These are phyloP conservation scores for Brachypterus glaber DNA, from an alignment of 2,888 invertebrate genomes.

Conservation along the genomic window DNA sequence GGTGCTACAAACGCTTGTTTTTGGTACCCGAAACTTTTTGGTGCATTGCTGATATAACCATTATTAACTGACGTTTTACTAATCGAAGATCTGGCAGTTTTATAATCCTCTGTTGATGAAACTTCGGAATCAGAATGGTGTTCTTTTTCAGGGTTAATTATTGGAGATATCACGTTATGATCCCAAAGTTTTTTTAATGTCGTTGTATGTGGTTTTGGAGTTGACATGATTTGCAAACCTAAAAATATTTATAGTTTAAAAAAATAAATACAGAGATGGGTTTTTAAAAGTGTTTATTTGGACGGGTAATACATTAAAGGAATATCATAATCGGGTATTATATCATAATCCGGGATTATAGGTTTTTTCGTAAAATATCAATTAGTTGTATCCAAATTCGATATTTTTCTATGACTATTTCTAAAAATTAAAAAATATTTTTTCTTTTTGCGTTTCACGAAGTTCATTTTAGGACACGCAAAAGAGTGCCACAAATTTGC, in stretches of 20 bases:
- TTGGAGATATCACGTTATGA: slow-evolving; percentile 33
- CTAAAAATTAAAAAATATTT: no score
- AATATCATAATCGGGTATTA: no score
- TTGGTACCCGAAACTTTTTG: slow-evolving; percentile 23
- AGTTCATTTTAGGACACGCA: no score
- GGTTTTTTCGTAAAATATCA: no score
- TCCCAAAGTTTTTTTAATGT: slow-evolving; percentile 24
- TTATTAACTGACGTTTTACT: slow-evolving; percentile 26
- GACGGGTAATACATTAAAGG: no score
- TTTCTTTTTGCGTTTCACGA: no score
- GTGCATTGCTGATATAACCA: slow-evolving; percentile 19
- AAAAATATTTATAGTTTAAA: slow-evolving; percentile 10
- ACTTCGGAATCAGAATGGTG: slow-evolving; percentile 37
- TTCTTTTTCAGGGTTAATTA: slow-evolving; percentile 27
- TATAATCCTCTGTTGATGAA: slow-evolving; percentile 34
- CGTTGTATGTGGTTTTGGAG: slow-evolving; percentile 30
- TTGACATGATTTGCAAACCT: slow-evolving; percentile 37
- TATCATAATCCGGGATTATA: no score
- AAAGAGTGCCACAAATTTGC: no score
- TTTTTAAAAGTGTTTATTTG: no score
- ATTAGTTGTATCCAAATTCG: no score
- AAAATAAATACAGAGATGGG: no score
- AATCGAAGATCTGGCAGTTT: slow-evolving; percentile 26
- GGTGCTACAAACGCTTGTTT: slow-evolving; percentile 13
- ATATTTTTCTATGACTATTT: no score